Evolutionary conservation across 2,888 invertebrate species (phyloP).

Genomic region (Boloria euphrosyne): DNA sequence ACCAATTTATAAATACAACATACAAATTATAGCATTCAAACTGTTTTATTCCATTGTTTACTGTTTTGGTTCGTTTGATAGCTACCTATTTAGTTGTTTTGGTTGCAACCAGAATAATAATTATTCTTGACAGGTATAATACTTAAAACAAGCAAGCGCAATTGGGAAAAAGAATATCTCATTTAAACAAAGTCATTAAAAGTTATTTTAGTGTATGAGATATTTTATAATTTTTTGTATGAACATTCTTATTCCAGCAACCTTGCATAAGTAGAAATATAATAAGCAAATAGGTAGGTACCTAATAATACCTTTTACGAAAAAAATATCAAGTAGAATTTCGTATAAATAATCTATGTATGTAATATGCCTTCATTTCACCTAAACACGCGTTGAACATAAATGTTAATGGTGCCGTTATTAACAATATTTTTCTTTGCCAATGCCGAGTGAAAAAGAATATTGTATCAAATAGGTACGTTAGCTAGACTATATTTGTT

Average conservation of each 20-base stretch:
- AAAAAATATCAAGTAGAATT: too few relatives aligned
- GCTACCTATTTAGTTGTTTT: not conserved
- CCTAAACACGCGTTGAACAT: not conserved
- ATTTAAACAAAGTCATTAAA: too few relatives aligned
- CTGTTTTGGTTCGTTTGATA: slow-evolving; percentile 17
- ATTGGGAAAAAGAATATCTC: too few relatives aligned
- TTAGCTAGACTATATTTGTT: not conserved
- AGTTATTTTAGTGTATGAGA: too few relatives aligned
- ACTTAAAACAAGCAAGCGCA: too few relatives aligned
- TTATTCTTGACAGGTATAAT: not conserved
- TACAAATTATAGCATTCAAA: slow-evolving; percentile 23
- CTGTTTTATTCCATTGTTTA: slow-evolving; percentile 32
- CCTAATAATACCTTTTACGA: too few relatives aligned
- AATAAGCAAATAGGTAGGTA: too few relatives aligned
- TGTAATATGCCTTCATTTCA: not conserved
- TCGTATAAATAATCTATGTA: not conserved
- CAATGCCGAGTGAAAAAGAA: slow-evolving; percentile 26
- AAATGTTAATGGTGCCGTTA: slow-evolving; percentile 1
- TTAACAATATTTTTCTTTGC: slow-evolving; percentile 30
- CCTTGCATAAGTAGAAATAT: too few relatives aligned
- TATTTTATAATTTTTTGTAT: too few relatives aligned
- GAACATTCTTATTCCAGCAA: too few relatives aligned
- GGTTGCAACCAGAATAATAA: slow-evolving; percentile 2
- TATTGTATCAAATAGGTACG: too few relatives aligned
- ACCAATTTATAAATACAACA: slow-evolving; percentile 35